Percentiles rank a stretch among this genome's conserved stretches.
Conservation (phyloP, 2,113 vertebrate species). For the Percopsis transmontana region DNA sequence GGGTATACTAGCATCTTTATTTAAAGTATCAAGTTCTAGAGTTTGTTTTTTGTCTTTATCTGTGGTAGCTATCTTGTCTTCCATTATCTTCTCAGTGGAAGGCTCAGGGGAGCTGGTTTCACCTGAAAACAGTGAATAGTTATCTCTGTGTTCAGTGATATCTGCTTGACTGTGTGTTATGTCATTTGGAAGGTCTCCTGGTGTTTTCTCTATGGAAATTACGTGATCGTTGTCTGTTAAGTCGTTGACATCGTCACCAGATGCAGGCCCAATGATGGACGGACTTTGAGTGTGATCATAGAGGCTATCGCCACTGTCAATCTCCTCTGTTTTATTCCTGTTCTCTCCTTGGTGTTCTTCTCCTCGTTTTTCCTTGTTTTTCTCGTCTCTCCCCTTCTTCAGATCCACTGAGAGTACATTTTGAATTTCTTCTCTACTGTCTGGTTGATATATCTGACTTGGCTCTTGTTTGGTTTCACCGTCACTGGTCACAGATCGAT, state of each 20-base stretch:
- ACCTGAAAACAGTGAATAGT: neutral
- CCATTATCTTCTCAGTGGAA: neutral
- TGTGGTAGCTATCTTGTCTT: neutral
- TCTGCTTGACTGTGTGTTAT: neutral
- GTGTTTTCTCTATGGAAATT: neutral
- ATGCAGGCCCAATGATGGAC: neutral
- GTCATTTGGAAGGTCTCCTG: neutral
- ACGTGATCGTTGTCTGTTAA: neutral
- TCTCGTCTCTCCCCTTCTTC: neutral
- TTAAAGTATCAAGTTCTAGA: neutral
- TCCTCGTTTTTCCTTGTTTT: neutral
- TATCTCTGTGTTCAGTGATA: neutral
- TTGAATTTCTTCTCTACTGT: neutral
- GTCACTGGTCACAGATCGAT: neutral
- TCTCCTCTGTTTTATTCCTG: neutral
- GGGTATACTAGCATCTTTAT: slow-evolving; percentile 5
- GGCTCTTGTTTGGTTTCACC: neutral
- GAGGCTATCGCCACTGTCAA: neutral
- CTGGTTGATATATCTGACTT: neutral
- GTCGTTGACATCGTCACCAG: neutral
- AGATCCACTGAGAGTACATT: neutral
- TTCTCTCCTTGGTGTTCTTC: neutral
- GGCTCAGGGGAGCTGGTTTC: neutral
- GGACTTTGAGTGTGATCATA: neutral
- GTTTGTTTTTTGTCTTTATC: neutral